A percentile compares a stretch with the other conserved stretches of the same genome.
Evolutionary conservation across 2,888 invertebrate species (phyloP).

Genomic region (Danaus chrysippus): DNA sequence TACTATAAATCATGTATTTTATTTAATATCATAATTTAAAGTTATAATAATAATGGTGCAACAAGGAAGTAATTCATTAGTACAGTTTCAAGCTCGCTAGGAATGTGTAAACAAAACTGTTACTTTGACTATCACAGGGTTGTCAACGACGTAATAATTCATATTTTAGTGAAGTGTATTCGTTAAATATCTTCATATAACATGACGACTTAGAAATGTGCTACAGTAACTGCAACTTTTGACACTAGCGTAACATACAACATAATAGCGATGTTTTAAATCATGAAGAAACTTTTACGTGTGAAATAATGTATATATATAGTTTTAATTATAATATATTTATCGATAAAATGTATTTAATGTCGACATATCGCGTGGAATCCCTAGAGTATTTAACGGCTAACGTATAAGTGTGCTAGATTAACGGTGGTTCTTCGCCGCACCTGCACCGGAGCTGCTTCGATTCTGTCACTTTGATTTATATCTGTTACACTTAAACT

Average conservation of each 20-base stretch:
- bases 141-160: neutral
- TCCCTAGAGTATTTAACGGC: conserved; percentile 41
- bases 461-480: conserved; percentile 19
- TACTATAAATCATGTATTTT: too few species aligned
- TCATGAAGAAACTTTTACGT: neutral
- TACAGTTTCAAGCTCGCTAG: neutral
- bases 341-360: conserved; percentile 4
- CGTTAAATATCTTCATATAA: too few species aligned
- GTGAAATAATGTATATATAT: conserved; percentile 22
- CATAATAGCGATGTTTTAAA: neutral
- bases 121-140: conserved; percentile 3
- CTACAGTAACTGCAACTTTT: neutral
- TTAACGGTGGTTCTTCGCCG: conserved; percentile 41
- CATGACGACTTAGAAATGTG: too few species aligned
- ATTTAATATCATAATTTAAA: too few species aligned
- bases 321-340: too few species aligned
- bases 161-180: too few species aligned
- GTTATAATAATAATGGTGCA: too few species aligned
- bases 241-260: neutral
- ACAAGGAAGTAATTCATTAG: too few species aligned
- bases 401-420: conserved; percentile 41
- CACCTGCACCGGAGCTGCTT: conserved; percentile 25
- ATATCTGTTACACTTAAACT: neutral
- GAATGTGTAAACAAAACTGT: neutral
- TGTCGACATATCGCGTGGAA: conserved; percentile 20